Base-by-base conservation (phyloP, 2,888 invertebrate genomes). In the Oxycera nigricornis region DNA sequence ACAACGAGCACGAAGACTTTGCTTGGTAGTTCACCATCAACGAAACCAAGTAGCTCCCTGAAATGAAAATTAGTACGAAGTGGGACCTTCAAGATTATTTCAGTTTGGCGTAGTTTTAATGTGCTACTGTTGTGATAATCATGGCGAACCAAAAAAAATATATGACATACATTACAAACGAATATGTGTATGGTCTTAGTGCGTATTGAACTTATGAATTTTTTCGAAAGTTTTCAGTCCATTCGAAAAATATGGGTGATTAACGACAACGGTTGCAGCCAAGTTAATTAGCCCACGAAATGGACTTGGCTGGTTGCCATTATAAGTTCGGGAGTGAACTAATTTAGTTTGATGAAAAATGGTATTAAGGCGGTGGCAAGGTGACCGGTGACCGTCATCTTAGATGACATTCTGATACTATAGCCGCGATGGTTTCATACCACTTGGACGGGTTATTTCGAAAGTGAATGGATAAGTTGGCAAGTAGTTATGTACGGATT, bases 381-480 rank as follows among this genome's bases (percentile, higher is more conserved):
- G 65, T 22, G 30, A 30, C 59, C 59, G 30, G 26, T 65, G 65
- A 41, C 24, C 65, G 65, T 65, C 65, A 39, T 2, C 65, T 59
- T 24, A 65, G 65, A 65, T 65, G 65, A 41, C 65, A 65, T 65
- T 65, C 41, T 65, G 65, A 65, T 65, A 65, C 24, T n/a, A n/a
- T n/a, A n/a, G n/a, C n/a, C n/a, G n/a, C 55, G 55, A 28, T 20
- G 17, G 31, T 22, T 65, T 65, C 39, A 59, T n/a, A 59, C 28
- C 17, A 2, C 22, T 65, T 24, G 24, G 11, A 62, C 62, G 14
- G 9, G 9, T 26, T 35, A 20, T 61, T 31, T 61, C 35, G 61
- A 61, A 61, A 61, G 61, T 61, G 35, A 61, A 31, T 35, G 61
- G 35, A 35, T 57, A 11, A n/a, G n/a, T n/a, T n/a, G n/a, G n/a